Conservation (phyloP, 2,797 vertebrate species). For the Halcyon smyrnensis region DNA sequence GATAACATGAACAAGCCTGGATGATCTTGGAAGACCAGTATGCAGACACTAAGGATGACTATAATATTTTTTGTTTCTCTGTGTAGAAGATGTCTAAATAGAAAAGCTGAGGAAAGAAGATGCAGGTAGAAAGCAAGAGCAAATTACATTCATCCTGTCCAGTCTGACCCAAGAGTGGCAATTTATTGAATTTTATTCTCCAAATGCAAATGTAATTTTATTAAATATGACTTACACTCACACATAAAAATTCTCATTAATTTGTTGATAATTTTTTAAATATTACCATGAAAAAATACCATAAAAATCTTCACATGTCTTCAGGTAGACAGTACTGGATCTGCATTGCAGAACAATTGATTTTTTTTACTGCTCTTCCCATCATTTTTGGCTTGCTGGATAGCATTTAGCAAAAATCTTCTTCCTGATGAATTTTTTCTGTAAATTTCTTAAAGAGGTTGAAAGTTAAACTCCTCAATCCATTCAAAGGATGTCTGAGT, state of each 20-base stretch:
- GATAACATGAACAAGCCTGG: neutral
- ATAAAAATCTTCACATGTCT: neutral
- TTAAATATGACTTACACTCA: neutral
- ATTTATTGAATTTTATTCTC: neutral
- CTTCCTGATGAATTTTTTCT: neutral
- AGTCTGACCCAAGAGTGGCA: neutral
- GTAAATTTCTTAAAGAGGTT: neutral
- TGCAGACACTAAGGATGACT: neutral
- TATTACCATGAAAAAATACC: neutral
- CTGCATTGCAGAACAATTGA: neutral
- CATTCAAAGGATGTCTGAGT: neutral
- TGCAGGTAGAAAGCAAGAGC: neutral
- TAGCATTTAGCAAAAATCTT: neutral
- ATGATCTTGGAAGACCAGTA: neutral
- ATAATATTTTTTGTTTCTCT: neutral
- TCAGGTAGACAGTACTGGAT: neutral
- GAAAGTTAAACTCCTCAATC: neutral
- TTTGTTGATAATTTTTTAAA: neutral
- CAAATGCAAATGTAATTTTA: neutral
- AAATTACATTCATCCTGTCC: neutral
- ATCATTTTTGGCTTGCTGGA: neutral
- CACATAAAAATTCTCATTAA: neutral
- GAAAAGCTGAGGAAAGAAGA: neutral
- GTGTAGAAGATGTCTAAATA: neutral
- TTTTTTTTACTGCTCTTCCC: neutral